Base-by-base conservation (phyloP, 2,113 vertebrate genomes). In the Suncus etruscus region DNA sequence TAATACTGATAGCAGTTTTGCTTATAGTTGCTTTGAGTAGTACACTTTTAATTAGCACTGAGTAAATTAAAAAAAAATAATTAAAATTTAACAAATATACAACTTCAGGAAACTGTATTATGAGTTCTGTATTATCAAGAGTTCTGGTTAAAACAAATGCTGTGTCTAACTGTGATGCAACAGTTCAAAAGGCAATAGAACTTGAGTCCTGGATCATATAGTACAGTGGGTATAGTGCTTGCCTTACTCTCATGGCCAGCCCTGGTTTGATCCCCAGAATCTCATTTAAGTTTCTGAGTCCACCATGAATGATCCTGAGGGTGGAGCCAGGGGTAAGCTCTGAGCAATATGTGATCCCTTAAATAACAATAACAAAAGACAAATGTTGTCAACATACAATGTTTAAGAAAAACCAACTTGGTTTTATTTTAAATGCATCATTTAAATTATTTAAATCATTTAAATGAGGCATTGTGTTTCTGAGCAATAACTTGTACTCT, bases 391-490 rank as follows among this genome's bases (percentile, higher is more conserved):
- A 39, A 39, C 4, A 48, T 58, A 0, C 15, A 2, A 5, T 11
- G 10, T 29, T 63, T 27, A 47, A 79, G 68, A 14, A 16, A 61
- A 66, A 14, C 8, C 9, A 10, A 22, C 8, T 20, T 10, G 0
- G 18, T 27, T 81, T 16, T 63, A 65, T 10, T 45, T 15, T 1
- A 25, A 61, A 27, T 2, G 8, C 4, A 50, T 8, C 15, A n/a
- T n/a, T n/a, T n/a, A n/a, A n/a, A n/a, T n/a, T n/a, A n/a, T n/a
- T n/a, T n/a, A n/a, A n/a, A n/a, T n/a, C n/a, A n/a, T n/a, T n/a
- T n/a, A n/a, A n/a, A n/a, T 0, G 11, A 0, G 1, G 1, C 1
- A 3, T 8, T 1, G 51, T 18, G 32, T 8, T 12, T 27, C 16
- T 45, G 1, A 66, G 63, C 9, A 25, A 8, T 15, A 61, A 24